phyloP scores from a whole-genome alignment of 2,797 vertebrate genomes.

The Sebastes nivosus region DNA sequence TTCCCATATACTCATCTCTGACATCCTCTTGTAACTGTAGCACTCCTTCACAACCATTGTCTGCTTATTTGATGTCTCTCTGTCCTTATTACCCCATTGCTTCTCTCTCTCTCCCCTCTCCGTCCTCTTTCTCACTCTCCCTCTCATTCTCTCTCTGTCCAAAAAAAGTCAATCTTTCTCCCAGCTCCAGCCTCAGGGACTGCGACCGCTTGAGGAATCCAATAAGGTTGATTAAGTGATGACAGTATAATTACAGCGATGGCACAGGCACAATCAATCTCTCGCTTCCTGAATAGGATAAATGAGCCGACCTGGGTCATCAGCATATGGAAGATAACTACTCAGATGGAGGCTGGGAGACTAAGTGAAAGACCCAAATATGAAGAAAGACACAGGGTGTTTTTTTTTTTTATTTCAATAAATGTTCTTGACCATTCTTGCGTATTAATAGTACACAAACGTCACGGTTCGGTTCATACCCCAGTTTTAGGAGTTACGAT shows the following conservation, averaged over 20 bases:
- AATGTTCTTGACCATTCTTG: neutral
- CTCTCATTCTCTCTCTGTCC: slow-evolving; percentile 52
- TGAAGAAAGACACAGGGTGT: slow-evolving; percentile 4
- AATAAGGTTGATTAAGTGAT: slow-evolving; percentile 84
- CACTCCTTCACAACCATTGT: slow-evolving; percentile 33
- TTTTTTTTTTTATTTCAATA: neutral
- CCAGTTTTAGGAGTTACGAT: neutral
- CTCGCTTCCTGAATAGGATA: slow-evolving; percentile 75
- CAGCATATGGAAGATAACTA: slow-evolving; percentile 57
- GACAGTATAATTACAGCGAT: slow-evolving; percentile 82
- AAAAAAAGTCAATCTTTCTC: slow-evolving; percentile 76
- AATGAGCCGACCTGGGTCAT: slow-evolving; percentile 75
- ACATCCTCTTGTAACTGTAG: slow-evolving; percentile 20
- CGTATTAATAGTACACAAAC: neutral
- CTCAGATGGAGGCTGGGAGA: slow-evolving; percentile 3
- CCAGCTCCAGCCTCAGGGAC: slow-evolving; percentile 63
- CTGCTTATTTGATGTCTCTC: slow-evolving; percentile 27
- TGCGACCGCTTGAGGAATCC: slow-evolving; percentile 77
- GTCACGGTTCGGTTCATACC: neutral
- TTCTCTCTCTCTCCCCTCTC: neutral
- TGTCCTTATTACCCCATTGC: slow-evolving; percentile 47
- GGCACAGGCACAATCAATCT: slow-evolving; percentile 77
- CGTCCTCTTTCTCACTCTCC: slow-evolving; percentile 18
- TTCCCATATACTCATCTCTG: slow-evolving; percentile 5
- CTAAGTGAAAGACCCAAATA: slow-evolving; percentile 20